Base-by-base conservation (phyloP, 2,888 invertebrate species). In the Andrena camellia region DNA sequence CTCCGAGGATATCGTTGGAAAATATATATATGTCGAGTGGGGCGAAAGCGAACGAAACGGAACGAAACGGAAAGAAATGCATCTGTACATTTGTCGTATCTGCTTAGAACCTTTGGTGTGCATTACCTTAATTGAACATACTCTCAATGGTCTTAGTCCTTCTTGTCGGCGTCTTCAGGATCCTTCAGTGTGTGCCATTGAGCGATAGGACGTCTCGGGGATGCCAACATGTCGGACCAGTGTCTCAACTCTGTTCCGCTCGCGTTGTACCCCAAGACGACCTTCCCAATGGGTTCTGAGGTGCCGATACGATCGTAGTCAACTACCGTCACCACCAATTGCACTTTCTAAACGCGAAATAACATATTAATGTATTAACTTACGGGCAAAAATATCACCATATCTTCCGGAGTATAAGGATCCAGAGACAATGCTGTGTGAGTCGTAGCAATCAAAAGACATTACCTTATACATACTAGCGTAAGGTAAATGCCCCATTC, bases 291-390 rank as follows among this genome's bases (percentile, higher is more conserved):
- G 69, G 99, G 99, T 95, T 99, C 99, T 92, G 99, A 99, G 78
- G 99, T 99, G 88, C 99, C 99, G 95, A 99, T 99, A 94, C 99
- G 98, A 96, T 99, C 99, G 95, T 99, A 99, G 95, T 99, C 99
- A 95, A 99, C 99, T 94, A 99, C 99, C 85, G 99, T 99, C 93
- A 99, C 97, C 95, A 98, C 97, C 96, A 99, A 96, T 95, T 99
- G 98, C 94, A 99, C 99, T 98, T 99, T 99, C 99, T 99, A 96
- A 88, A 94, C 94, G 62, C 72, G 74, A 80, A 67, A 79, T 48
- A 48, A 54, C 72, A 64, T 64, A 29, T 83, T 82, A 77, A 68
- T 59, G 68, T 68, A 64, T 62, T 48, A 62, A 31, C 35, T 50
- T 78, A 69, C 59, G 29, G 70, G 23, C 3, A 26, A 31, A 52